Conservation (phyloP, 2,797 vertebrate species). For the Echeneis naucrates region DNA sequence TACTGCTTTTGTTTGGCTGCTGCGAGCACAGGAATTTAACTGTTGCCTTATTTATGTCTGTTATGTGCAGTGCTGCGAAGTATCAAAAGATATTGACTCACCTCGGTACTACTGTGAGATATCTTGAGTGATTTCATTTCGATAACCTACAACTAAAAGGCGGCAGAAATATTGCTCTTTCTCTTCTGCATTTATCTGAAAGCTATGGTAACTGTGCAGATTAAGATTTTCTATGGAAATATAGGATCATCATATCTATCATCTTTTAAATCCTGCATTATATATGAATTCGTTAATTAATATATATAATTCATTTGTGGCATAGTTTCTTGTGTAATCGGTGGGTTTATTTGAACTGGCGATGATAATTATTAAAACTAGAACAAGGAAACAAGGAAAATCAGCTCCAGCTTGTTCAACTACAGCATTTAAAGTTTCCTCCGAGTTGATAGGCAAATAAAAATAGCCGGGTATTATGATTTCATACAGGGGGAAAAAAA, state of each 20-base stretch:
- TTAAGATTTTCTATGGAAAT: background rate
- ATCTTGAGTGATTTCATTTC: too few relatives aligned
- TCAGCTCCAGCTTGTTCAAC: background rate
- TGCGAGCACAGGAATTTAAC: slow-evolving; percentile 56
- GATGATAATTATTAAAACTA: background rate
- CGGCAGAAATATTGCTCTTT: too few relatives aligned
- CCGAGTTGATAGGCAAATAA: background rate
- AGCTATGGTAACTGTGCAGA: background rate
- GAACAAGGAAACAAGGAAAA: background rate
- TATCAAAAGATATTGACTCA: background rate
- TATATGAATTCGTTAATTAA: too few relatives aligned
- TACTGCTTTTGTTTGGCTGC: slow-evolving; percentile 35
- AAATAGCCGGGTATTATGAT: background rate
- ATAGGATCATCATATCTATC: too few relatives aligned
- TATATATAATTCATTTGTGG: too few relatives aligned
- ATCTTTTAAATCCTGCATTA: too few relatives aligned
- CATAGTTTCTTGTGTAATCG: background rate
- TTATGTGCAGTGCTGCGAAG: background rate
- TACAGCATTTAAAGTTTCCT: too few relatives aligned
- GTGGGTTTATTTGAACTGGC: background rate
- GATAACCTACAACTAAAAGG: too few relatives aligned
- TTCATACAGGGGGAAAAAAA: background rate
- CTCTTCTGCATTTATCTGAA: background rate
- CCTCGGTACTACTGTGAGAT: background rate
- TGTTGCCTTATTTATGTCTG: slow-evolving; percentile 18